Evolutionary conservation across 2,797 vertebrate genomes (phyloP).

Genomic region (Gobionotothen gibberifrons): DNA sequence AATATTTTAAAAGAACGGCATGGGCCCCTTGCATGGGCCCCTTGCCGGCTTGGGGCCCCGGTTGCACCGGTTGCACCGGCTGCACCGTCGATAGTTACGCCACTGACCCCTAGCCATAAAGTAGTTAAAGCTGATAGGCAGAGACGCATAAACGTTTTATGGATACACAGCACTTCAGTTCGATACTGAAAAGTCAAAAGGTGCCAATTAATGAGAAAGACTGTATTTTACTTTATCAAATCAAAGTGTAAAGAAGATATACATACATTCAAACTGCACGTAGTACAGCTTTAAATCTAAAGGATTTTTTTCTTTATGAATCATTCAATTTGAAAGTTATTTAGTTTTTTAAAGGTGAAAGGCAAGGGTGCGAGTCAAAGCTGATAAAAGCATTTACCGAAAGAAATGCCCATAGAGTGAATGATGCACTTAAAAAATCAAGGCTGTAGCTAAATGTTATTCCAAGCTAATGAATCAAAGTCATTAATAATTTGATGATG

Average conservation of each 20-base stretch:
- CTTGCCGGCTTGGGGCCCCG: no score
- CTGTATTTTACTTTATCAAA: background rate
- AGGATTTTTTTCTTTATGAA: constrained; percentile 27
- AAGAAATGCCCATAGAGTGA: constrained; percentile 43
- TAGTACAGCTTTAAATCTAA: constrained; percentile 7
- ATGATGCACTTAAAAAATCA: constrained; percentile 65
- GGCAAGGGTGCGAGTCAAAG: constrained; percentile 3
- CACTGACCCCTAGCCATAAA: no score
- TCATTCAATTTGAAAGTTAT: constrained; percentile 38
- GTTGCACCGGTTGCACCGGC: no score
- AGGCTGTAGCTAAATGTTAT: constrained; percentile 59
- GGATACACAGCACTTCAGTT: background rate
- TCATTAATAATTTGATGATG: constrained; percentile 56
- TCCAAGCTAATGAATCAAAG: constrained; percentile 73
- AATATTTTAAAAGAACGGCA: no score
- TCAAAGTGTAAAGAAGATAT: background rate
- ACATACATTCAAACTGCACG: constrained; percentile 26
- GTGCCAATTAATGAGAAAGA: constrained; percentile 43
- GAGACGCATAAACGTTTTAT: background rate
- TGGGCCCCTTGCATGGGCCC: no score
- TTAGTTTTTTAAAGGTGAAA: constrained; percentile 35
- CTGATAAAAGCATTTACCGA: constrained; percentile 59
- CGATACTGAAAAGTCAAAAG: background rate
- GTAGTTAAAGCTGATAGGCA: background rate
- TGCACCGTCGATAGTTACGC: no score